Conservation (phyloP, 2,113 vertebrate species). For the Morphnarchus princeps region DNA sequence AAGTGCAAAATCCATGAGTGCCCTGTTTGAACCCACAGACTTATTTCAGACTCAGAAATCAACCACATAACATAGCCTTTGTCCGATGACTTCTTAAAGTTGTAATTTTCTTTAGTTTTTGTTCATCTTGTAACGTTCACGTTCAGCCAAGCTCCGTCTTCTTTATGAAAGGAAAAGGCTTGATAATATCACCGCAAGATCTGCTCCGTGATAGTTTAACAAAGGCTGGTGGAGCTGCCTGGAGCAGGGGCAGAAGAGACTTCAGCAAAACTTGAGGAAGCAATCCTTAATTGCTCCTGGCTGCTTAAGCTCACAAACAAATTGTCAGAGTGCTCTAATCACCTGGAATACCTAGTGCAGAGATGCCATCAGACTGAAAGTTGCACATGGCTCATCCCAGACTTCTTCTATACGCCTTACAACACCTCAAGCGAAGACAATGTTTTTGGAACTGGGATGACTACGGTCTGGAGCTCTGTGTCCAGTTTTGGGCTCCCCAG, state of each 20-base stretch:
- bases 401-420: not conserved
- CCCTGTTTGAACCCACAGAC: not conserved
- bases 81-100: not conserved
- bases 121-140: not conserved
- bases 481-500: not conserved
- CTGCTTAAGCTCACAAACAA: not conserved
- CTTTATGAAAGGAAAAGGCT: not conserved
- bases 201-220: not conserved
- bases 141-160: not conserved
- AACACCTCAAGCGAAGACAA: not conserved
- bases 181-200: not conserved
- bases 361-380: not conserved
- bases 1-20: not conserved
- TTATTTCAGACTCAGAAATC: not conserved
- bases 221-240: not conserved
- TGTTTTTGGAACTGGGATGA: not conserved
- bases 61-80: not conserved
- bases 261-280: not conserved
- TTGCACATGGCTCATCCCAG: not conserved
- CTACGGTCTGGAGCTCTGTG: not conserved
- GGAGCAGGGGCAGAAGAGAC: not conserved
- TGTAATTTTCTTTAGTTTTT: not conserved
- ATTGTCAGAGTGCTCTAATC: not conserved
- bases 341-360: not conserved
- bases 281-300: not conserved